Conservation (phyloP, 2,113 vertebrate species). For the Aspiorhynchus laticeps region DNA sequence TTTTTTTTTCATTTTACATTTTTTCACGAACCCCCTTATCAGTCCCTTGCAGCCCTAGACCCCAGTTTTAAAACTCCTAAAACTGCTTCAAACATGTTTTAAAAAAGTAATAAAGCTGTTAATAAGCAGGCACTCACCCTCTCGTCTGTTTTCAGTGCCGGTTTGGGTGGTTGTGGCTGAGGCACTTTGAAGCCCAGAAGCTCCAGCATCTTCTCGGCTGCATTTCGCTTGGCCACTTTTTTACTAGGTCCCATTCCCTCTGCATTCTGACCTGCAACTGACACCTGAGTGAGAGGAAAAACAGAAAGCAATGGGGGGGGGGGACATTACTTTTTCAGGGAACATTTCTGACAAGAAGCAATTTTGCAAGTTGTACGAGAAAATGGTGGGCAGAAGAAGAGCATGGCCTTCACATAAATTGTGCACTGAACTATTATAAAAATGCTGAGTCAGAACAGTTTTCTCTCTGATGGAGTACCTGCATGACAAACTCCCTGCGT, state of each 20-base stretch:
- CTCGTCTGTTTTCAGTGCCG: conserved; percentile 95
- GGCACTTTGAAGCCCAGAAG: conserved; percentile 96
- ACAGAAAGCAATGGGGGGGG: background rate
- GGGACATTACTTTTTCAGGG: background rate
- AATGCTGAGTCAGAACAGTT: background rate
- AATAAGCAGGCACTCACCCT: conserved; percentile 76
- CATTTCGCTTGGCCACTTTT: conserved; percentile 96
- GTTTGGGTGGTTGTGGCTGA: conserved; percentile 91
- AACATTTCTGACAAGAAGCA: background rate
- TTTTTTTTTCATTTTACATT: too few relatives aligned
- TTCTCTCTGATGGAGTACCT: conserved; percentile 77
- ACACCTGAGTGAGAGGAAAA: conserved; percentile 77
- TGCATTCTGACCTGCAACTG: conserved; percentile 87
- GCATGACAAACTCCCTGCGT: conserved; percentile 97
- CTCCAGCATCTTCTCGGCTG: conserved; percentile 97
- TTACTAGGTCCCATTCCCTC: conserved; percentile 96
- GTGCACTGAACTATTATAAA: background rate
- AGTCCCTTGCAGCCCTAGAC: background rate
- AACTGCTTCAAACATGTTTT: background rate
- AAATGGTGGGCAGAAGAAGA: background rate
- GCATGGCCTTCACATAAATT: background rate
- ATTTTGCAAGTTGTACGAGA: background rate
- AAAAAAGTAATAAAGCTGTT: background rate
- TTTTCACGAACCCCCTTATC: background rate
- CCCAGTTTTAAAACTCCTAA: background rate